Conservation (phyloP, 2,113 vertebrate genomes). For the Rhinolophus sinicus region DNA sequence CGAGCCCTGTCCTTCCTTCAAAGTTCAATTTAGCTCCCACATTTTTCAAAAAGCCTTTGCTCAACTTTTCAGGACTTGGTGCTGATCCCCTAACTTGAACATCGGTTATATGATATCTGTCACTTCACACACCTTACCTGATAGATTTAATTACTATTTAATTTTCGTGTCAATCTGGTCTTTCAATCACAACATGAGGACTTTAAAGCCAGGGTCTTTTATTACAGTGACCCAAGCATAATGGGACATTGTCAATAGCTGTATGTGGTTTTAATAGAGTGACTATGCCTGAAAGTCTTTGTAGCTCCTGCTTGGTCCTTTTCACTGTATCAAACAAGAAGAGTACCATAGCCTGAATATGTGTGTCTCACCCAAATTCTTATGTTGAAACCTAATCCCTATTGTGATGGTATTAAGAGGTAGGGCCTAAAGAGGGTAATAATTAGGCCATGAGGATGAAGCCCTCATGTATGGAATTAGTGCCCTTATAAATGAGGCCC, state of each 20-base stretch:
- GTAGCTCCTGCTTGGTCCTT: not conserved
- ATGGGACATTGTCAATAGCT: not conserved
- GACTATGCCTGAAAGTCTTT: not conserved
- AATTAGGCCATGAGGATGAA: not conserved
- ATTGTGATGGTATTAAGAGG: not conserved
- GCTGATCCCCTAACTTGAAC: constrained; percentile 38
- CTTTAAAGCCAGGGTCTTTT: not conserved
- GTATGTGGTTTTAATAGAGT: not conserved
- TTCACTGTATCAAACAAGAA: not conserved
- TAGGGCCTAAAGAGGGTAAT: not conserved
- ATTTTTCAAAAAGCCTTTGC: constrained; percentile 44
- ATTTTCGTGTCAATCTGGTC: not conserved
- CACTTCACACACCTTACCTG: not conserved
- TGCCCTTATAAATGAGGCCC: not conserved
- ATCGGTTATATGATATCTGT: not conserved
- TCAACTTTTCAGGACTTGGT: not conserved
- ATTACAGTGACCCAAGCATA: not conserved
- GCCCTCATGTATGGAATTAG: not conserved
- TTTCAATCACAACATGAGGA: not conserved
- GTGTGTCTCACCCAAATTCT: not conserved
- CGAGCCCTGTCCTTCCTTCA: not conserved
- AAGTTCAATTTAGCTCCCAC: constrained; percentile 24
- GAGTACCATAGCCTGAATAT: not conserved
- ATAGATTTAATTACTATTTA: not conserved
- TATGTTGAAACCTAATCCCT: not conserved